Percentiles rank a stretch among this genome's conserved stretches.
Evolutionary conservation across 2,113 vertebrate species (phyloP).

Genomic region (Percopsis transmontana): DNA sequence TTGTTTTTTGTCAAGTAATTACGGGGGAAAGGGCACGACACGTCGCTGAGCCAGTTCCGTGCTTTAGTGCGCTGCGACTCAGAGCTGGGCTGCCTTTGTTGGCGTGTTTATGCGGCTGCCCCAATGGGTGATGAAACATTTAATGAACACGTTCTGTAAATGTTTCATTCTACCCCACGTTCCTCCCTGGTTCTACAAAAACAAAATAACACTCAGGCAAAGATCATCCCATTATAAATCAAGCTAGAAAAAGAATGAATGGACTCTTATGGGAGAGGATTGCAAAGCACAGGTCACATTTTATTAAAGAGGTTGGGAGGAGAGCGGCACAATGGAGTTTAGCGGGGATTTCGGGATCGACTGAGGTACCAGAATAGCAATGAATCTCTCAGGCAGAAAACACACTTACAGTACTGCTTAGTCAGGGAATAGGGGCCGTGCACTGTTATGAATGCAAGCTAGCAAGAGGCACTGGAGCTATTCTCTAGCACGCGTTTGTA

Average conservation of each 20-base stretch:
- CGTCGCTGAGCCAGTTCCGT: constrained; percentile 10
- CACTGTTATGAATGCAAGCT: background rate
- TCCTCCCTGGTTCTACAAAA: constrained; percentile 21
- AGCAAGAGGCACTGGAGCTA: background rate
- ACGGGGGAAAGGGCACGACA: background rate
- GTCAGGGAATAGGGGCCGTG: background rate
- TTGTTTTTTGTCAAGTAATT: constrained; percentile 27
- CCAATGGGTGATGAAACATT: constrained; percentile 7
- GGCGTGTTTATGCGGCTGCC: constrained; percentile 33
- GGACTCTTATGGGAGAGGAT: constrained; percentile 14
- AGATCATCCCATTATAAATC: constrained; percentile 35
- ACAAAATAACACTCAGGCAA: constrained; percentile 44
- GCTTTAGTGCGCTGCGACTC: constrained; percentile 25
- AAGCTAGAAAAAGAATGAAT: constrained; percentile 27
- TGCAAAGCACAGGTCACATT: constrained; percentile 14
- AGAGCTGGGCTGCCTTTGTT: background rate
- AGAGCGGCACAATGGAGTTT: constrained; percentile 16
- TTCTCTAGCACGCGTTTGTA: background rate
- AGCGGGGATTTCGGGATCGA: constrained; percentile 2
- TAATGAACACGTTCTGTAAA: constrained; percentile 53
- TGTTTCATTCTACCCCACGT: constrained; percentile 61
- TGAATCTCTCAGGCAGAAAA: background rate
- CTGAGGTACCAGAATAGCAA: background rate
- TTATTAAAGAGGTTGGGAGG: constrained; percentile 28
- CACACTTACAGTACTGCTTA: background rate